Percentiles rank a stretch among this genome's conserved stretches.
Conservation (phyloP, 2,888 invertebrate genomes). For the Cantharis nigra region DNA sequence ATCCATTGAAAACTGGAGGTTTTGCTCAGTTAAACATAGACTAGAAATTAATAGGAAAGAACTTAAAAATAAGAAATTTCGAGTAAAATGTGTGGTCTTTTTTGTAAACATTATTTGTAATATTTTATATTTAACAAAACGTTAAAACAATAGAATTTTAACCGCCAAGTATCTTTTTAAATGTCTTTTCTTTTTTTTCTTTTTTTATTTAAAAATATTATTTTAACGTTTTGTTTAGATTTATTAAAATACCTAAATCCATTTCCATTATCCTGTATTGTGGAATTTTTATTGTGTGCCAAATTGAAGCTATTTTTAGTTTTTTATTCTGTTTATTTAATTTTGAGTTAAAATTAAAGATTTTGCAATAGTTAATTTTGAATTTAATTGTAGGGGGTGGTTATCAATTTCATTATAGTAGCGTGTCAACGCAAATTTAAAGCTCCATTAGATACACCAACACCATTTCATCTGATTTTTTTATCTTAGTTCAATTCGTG, state of each 20-base stretch:
- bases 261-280: background rate
- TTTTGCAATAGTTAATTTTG: background rate
- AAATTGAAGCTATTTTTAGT: background rate
- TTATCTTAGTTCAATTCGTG: background rate
- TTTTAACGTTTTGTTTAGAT: too few relatives aligned
- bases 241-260: background rate
- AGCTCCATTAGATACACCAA: background rate
- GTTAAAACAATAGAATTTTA: too few relatives aligned
- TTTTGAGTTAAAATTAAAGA: background rate
- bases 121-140: too few relatives aligned
- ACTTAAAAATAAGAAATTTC: too few relatives aligned
- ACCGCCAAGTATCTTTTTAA: too few relatives aligned
- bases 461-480: background rate
- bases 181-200: too few relatives aligned
- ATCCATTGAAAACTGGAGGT: too few relatives aligned
- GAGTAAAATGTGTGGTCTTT: too few relatives aligned
- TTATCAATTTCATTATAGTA: background rate
- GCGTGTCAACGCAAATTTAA: background rate
- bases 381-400: background rate
- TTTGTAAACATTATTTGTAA: too few relatives aligned
- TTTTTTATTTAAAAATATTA: too few relatives aligned
- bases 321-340: background rate
- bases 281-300: background rate
- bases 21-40: too few relatives aligned
- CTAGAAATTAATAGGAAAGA: too few relatives aligned